Base-by-base conservation (phyloP, 1,140 invertebrate species). In the Plodia interpunctella region DNA sequence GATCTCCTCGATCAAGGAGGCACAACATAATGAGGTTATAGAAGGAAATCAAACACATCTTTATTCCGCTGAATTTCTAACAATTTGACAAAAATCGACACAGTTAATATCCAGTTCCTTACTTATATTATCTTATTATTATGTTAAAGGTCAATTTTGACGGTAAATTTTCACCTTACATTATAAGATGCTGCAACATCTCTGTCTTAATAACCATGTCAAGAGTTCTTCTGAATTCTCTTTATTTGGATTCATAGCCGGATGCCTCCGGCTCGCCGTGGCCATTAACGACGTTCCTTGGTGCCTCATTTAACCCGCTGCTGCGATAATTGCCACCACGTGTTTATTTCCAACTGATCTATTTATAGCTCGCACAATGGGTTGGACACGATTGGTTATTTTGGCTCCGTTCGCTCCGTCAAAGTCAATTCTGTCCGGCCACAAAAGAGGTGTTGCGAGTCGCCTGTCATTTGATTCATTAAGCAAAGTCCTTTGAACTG, bases 301-400 rank as follows among this genome's bases (percentile, higher is more conserved):
- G 78, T 85, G 83, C 74, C 86, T 88, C 84, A 88, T 88, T 88
- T 87, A 86, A 87, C 83, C 77, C 83, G 81, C 81, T 83, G 76
- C 83, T 68, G 76, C 84, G 84, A 88, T 88, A 88, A 88, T 88
- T 88, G 86, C 86, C 84, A 80, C 83, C 86, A 87, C 81, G 86
- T 88, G 86, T 86, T 88, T 88, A 87, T 87, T 88, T 83, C 75
- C 69, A 80, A 78, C 73, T 80, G 72, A 74, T 86, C 86, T 88
- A 87, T 84, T 87, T 87, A 83, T 88, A 88, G 74, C 74, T 75
- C 78, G 76, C 80, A 88, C 86, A 88, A 88, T 88, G 84, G 83
- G 80, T 87, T 88, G 83, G 83, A 88, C 86, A 86, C 86, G 83
- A 85, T 87, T 64, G 73, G 80, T 77, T 85, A 87, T 88, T 88